phyloP scores from a whole-genome alignment of 2,113 vertebrate species.

The Chaetodon trifascialis region DNA sequence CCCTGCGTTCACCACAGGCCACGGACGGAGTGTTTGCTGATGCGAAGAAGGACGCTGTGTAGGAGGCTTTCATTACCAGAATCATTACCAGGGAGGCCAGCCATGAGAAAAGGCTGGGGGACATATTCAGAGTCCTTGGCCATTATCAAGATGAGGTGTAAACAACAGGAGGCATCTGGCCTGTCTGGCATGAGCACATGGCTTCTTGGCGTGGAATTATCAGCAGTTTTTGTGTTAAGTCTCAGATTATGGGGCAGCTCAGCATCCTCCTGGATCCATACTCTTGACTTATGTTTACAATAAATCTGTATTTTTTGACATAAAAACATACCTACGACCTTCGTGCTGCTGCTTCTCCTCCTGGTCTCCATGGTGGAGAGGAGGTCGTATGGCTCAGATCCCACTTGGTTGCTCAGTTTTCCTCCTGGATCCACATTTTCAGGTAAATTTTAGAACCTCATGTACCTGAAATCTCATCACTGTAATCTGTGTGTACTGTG shows the following conservation, averaged over 20 bases:
- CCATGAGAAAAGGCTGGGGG: slow-evolving; percentile 29
- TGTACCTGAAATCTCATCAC: too few relatives aligned
- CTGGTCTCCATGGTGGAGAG: too few relatives aligned
- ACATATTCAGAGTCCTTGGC: slow-evolving; percentile 34
- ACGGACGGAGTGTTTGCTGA: slow-evolving; percentile 36
- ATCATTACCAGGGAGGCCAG: slow-evolving; percentile 15
- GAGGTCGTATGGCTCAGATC: too few relatives aligned
- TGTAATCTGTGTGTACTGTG: too few relatives aligned
- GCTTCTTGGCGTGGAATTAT: neutral
- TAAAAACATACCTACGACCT: too few relatives aligned
- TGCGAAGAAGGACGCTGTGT: slow-evolving; percentile 56
- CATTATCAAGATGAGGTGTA: slow-evolving; percentile 25
- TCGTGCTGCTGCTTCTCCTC: too few relatives aligned
- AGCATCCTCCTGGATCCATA: too few relatives aligned
- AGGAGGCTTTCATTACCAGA: slow-evolving; percentile 59
- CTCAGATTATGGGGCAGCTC: neutral
- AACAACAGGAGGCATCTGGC: slow-evolving; percentile 26
- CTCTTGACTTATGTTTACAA: too few relatives aligned
- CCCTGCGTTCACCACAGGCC: slow-evolving; percentile 23
- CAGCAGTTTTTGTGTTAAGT: neutral
- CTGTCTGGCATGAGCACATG: neutral
- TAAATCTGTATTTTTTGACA: too few relatives aligned
- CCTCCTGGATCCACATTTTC: too few relatives aligned
- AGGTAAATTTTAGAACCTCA: too few relatives aligned
- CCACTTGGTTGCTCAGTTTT: too few relatives aligned